phyloP scores from a whole-genome alignment of 2,797 vertebrate species.

The Peromyscus aztecus region DNA sequence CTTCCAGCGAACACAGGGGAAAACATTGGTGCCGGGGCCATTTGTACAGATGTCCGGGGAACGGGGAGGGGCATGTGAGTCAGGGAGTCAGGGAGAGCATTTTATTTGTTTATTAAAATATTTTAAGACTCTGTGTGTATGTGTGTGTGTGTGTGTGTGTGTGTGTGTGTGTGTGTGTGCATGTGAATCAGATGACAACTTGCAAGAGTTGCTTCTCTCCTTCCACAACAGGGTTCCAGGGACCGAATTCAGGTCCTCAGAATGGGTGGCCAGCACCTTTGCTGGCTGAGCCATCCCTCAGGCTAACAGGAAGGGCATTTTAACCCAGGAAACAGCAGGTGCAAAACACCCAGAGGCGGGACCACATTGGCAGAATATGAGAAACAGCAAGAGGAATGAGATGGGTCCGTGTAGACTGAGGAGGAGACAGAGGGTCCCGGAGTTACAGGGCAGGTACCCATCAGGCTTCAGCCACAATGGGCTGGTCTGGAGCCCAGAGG shows the following conservation, averaged over 20 bases:
- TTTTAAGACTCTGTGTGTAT: not conserved
- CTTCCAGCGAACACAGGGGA: not conserved
- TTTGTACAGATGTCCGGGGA: too few relatives aligned
- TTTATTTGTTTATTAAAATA: not conserved
- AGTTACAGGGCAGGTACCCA: fast-evolving
- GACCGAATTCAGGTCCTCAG: not conserved
- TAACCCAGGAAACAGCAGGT: not conserved
- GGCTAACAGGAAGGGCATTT: not conserved
- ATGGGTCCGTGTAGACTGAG: fast-evolving
- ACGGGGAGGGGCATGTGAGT: too few relatives aligned
- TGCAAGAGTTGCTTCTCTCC: not conserved
- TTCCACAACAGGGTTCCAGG: too few relatives aligned
- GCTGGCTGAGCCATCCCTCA: too few relatives aligned
- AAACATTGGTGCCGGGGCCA: too few relatives aligned
- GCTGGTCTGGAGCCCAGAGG: too few relatives aligned
- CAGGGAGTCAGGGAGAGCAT: too few relatives aligned
- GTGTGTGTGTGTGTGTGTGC: too few relatives aligned
- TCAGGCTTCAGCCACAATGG: fast-evolving
- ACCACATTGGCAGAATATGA: fast-evolving
- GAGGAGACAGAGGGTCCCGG: not conserved
- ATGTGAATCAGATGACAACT: not conserved
- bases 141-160: too few relatives aligned
- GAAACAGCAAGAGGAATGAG: not conserved
- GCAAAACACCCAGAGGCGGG: not conserved
- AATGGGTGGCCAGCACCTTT: not conserved